Percentiles rank a stretch among this genome's conserved stretches.
Conservation (phyloP, 2,113 vertebrate species). For the Glaucidium brasilianum region DNA sequence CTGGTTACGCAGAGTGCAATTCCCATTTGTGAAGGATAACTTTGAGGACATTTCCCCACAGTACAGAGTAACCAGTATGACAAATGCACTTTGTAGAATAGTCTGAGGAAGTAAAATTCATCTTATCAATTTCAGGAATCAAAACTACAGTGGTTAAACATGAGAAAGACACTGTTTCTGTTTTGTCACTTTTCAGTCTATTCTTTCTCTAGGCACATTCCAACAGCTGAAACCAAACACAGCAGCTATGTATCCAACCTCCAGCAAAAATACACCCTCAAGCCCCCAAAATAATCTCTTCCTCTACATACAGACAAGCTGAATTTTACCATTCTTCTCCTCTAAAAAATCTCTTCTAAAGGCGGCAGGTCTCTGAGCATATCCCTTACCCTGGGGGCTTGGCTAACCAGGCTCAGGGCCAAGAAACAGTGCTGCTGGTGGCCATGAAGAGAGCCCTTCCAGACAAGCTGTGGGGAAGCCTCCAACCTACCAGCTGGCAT, state of each 20-base stretch:
- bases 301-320: not conserved
- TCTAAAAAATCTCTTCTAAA: not conserved
- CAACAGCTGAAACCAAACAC: not conserved
- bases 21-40: not conserved
- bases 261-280: not conserved
- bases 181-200: not conserved
- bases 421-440: not conserved
- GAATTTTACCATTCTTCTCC: not conserved
- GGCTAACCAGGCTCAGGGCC: not conserved
- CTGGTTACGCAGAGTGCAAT: not conserved
- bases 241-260: not conserved
- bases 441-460: not conserved
- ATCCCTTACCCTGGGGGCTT: not conserved
- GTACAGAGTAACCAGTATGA: not conserved
- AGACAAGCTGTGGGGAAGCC: not conserved
- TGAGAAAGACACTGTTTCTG: not conserved
- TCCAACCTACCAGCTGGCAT: not conserved
- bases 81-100: not conserved
- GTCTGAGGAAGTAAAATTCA: not conserved
- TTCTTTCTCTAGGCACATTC: not conserved
- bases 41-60: not conserved
- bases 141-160: not conserved
- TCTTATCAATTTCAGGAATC: not conserved
- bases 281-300: not conserved
- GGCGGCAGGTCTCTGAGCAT: not conserved